Conservation (phyloP, 30 jellyfish, hydroid and myxozoan species). For the Aurelia aurita complex sp. Pacific region DNA sequence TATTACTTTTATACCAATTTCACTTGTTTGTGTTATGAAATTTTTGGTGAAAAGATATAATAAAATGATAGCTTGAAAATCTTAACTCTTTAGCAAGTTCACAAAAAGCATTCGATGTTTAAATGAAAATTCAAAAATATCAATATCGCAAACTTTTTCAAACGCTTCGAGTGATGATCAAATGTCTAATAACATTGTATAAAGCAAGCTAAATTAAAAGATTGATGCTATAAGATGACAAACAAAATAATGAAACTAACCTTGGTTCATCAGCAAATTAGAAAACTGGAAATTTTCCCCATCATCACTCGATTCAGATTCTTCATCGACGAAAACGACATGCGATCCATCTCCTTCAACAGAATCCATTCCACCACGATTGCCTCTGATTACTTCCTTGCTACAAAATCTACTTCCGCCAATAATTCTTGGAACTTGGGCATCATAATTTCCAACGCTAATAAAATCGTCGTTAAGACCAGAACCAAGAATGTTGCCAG, state of each 20-base stretch:
- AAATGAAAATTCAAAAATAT: too few relatives aligned
- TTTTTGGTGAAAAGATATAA: too few relatives aligned
- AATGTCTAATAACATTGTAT: too few relatives aligned
- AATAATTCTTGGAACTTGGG: not conserved
- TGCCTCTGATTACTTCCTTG: not conserved
- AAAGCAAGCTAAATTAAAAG: too few relatives aligned
- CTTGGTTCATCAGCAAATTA: slow-evolving; percentile 20
- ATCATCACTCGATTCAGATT: slow-evolving; percentile 8
- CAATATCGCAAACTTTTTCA: not conserved
- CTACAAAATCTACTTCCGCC: not conserved
- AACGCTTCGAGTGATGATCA: not conserved
- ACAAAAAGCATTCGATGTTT: too few relatives aligned
- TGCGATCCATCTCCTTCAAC: slow-evolving; percentile 4
- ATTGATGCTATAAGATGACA: too few relatives aligned
- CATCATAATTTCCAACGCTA: not conserved
- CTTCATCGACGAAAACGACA: slow-evolving; percentile 12
- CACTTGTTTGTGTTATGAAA: too few relatives aligned
- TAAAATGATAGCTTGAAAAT: too few relatives aligned
- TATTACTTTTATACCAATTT: too few relatives aligned
- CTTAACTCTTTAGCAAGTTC: too few relatives aligned
- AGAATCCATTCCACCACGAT: not conserved
- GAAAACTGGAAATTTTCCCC: slow-evolving; percentile 44
- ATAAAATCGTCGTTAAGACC: not conserved
- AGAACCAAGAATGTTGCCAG: too few relatives aligned
- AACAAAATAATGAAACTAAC: not conserved